Evolutionary conservation across 1,140 invertebrate species (phyloP), one percentile per base, ranked within the genome.

Genomic region (Phthorimaea operculella): DNA sequence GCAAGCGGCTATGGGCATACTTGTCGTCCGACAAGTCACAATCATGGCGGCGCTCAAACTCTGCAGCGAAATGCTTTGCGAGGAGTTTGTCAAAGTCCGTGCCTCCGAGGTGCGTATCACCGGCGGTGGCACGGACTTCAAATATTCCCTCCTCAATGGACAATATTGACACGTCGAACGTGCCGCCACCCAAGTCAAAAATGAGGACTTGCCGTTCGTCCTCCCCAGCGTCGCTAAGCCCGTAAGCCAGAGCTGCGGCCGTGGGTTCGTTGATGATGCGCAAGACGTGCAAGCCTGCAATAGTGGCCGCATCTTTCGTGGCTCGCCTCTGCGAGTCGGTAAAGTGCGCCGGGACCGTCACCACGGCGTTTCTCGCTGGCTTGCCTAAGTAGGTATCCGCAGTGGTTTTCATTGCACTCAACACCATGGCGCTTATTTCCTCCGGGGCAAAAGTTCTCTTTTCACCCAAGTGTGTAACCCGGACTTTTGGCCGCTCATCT

Each of bases 31-130:
- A 90, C 18, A 99, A 86, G 65, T 99, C 98, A 74, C 97, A 98
- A 81, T 98, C 98, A 89, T 97, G 94, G 81, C 99, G 99, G 52
- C 96, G 88, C 87, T 98, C 98, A 89, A 99, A 99, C 81, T 98
- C 96, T 77, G 96, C 92, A 0, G 96, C 93, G 70, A 99, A 98
- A 85, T 98, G 95, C 72, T 95, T 96, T 16, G 99, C 96, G 91
- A 99, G 93, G 42, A 96, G 88, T 77, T 96, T 95, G 79, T 98
- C 96, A 72, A 99, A 99, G 86, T 99, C 98, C 87, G 99, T 97
- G 61, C 98, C 98, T 74, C 98, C 98, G 81, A 99, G 90, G 83
- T 99, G 97, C 62, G 98, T 99, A 79, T 99, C 97, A 66, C 97
- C 97, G 71, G 96, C 95, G 14, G 97, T 99, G 8, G 97, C 96